Conservation (phyloP, 2,888 invertebrate genomes). For the Scrobipalpa costella region DNA sequence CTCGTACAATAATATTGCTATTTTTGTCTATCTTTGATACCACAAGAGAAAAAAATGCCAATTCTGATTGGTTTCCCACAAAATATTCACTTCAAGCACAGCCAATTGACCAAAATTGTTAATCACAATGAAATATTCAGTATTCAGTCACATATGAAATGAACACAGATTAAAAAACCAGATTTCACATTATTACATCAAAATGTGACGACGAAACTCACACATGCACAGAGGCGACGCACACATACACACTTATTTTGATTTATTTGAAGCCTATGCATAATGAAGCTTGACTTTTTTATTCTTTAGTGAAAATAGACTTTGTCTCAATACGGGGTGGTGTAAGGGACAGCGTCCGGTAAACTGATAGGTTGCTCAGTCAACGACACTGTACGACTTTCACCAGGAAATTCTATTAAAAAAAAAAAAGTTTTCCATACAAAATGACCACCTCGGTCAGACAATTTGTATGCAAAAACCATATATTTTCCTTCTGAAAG, state of each 20-base stretch:
- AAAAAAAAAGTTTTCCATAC: too few species aligned
- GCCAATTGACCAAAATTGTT: not conserved
- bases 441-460: too few species aligned
- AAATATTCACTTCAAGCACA: not conserved
- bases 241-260: conserved; percentile 9
- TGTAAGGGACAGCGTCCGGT: too few species aligned
- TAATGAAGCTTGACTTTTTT: not conserved
- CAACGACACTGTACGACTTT: too few species aligned
- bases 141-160: conserved; percentile 6
- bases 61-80: not conserved
- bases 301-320: too few species aligned
- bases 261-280: not conserved
- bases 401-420: too few species aligned
- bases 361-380: too few species aligned
- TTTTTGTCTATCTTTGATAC: not conserved
- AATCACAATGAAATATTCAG: conserved; percentile 5
- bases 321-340: too few species aligned
- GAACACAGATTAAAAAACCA: not conserved
- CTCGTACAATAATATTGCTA: not conserved
- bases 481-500: too few species aligned
- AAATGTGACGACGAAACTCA: conserved; percentile 10
- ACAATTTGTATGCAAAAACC: too few species aligned
- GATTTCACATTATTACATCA: not conserved
- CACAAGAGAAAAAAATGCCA: not conserved
- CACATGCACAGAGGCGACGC: conserved; percentile 30